phyloP scores from a whole-genome alignment of 1,140 invertebrate species.

The Lordiphosa collinella region DNA sequence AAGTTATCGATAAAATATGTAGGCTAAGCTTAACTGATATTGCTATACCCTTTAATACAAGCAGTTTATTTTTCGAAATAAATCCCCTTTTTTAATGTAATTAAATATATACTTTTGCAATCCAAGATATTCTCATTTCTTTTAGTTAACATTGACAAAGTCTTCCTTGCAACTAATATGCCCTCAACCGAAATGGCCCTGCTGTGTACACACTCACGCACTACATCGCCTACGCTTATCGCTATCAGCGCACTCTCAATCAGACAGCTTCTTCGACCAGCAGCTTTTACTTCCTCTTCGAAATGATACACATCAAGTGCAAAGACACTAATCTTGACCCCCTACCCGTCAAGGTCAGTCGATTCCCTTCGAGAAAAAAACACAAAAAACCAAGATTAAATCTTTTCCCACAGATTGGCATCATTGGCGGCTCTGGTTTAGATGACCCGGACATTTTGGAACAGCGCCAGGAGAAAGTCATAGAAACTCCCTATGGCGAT shows the following conservation, averaged over 20 bases:
- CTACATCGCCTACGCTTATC: slow-evolving; percentile 44
- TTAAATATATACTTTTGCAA: neutral
- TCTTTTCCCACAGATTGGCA: slow-evolving; percentile 87
- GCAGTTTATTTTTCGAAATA: too few species aligned
- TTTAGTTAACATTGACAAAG: too few species aligned
- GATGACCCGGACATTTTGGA: slow-evolving; percentile 92
- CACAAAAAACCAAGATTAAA: neutral
- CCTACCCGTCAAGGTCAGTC: slow-evolving; percentile 60
- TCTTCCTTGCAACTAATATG: slow-evolving; percentile 8
- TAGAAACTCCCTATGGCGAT: slow-evolving; percentile 91
- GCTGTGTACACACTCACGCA: slow-evolving; percentile 39
- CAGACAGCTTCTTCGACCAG: neutral
- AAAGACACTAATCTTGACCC: slow-evolving; percentile 68
- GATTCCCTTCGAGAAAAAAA: neutral
- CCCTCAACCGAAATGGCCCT: slow-evolving; percentile 24
- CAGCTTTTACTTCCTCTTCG: neutral
- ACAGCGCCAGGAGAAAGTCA: slow-evolving; percentile 83
- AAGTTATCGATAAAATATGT: too few species aligned
- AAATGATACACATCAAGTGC: slow-evolving; percentile 67
- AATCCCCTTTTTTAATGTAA: neutral
- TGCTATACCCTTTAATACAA: neutral
- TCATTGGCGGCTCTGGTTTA: slow-evolving; percentile 96
- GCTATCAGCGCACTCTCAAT: slow-evolving; percentile 55
- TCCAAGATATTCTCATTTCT: neutral
- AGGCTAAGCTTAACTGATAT: neutral